phyloP scores from a whole-genome alignment of 2,797 vertebrate species.

The Aeoliscus strigatus region DNA sequence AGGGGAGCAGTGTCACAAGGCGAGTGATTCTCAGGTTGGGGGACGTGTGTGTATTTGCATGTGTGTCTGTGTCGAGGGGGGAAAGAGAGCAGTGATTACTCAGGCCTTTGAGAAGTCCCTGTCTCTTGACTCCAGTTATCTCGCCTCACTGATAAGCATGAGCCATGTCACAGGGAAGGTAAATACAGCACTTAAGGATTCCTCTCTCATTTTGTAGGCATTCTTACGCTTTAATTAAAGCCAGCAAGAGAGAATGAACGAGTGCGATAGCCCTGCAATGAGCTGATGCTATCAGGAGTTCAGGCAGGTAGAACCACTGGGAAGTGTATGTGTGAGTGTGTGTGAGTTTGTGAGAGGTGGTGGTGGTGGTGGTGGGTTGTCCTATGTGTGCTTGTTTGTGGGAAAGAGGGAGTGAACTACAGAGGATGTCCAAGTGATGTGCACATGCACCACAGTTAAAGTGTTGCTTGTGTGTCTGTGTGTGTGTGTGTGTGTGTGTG shows the following conservation, averaged over 20 bases:
- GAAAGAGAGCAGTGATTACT: conserved; percentile 46
- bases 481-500: too few species aligned
- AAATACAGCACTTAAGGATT: conserved; percentile 77
- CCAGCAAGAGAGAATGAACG: conserved; percentile 22
- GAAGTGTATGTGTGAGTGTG: conserved; percentile 40
- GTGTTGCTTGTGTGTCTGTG: conserved; percentile 23
- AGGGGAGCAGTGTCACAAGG: conserved; percentile 6
- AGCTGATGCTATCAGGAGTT: conserved; percentile 70
- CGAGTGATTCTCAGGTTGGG: conserved; percentile 18
- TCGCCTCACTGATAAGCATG: conserved; percentile 60
- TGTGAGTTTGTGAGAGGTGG: conserved; percentile 6
- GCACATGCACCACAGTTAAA: conserved; percentile 14
- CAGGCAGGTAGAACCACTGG: conserved; percentile 43
- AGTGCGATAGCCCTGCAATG: conserved; percentile 65
- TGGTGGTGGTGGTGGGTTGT: too few species aligned
- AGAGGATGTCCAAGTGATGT: too few species aligned
- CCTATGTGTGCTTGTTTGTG: too few species aligned
- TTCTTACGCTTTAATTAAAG: conserved; percentile 77
- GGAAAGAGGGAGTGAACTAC: too few species aligned
- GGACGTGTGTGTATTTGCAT: conserved; percentile 5
- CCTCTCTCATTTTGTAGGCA: conserved; percentile 75
- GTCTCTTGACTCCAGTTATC: conserved; percentile 49
- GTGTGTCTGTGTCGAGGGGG: conserved; percentile 11
- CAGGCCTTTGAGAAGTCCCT: conserved; percentile 54
- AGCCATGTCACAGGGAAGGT: conserved; percentile 64